Conservation (phyloP, 2,797 vertebrate species). For the Lepus oiostolus region DNA sequence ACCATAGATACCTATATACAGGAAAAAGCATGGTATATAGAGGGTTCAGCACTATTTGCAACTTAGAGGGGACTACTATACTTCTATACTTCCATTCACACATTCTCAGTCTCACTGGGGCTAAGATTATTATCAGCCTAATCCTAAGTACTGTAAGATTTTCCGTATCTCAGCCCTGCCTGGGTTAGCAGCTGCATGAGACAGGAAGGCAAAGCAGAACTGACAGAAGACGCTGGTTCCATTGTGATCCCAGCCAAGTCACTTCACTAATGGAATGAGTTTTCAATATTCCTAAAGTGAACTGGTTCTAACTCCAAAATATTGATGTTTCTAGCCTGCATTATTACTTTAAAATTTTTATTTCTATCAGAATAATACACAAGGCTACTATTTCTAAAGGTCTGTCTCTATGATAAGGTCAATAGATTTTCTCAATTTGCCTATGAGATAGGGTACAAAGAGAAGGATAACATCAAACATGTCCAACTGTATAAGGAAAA, state of each 20-base stretch:
- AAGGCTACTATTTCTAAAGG: constrained; percentile 24
- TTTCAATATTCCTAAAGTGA: constrained; percentile 9
- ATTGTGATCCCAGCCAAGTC: neutral
- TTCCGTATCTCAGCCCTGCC: neutral
- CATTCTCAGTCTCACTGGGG: neutral
- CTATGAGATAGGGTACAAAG: constrained; percentile 16
- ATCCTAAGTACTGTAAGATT: constrained; percentile 32
- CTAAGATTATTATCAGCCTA: neutral
- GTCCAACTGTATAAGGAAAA: neutral
- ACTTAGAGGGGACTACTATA: neutral
- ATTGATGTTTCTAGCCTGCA: neutral
- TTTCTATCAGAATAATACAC: constrained; percentile 25
- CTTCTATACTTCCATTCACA: neutral
- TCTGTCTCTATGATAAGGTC: neutral
- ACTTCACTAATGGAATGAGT: neutral
- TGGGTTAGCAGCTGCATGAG: neutral
- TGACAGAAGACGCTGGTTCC: neutral
- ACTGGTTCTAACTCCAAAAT: neutral
- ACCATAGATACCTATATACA: neutral
- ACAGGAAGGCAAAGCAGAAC: neutral
- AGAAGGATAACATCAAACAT: constrained; percentile 13
- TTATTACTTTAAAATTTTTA: neutral
- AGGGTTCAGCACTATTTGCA: neutral
- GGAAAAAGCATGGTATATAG: neutral
- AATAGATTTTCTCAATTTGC: neutral